These are phyloP conservation scores for Aix galericulata DNA, from an alignment of 2,113 vertebrate species.

Conservation along the genomic window DNA sequence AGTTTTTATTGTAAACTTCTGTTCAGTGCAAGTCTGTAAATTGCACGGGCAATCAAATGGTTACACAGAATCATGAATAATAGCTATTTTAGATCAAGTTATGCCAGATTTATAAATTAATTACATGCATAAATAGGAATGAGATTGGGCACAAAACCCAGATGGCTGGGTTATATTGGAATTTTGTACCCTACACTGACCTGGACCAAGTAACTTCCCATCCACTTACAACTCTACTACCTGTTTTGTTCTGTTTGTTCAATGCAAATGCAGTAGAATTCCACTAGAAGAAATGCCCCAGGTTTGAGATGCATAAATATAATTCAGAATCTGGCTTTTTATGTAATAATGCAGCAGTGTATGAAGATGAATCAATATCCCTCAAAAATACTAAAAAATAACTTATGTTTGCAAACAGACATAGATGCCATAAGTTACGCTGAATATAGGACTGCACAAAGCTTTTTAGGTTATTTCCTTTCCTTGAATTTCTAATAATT, in stretches of 20 bases:
- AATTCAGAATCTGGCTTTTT: not conserved
- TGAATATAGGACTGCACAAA: not conserved
- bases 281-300: not conserved
- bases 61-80: not conserved
- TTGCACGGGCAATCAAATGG: not conserved
- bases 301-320: not conserved
- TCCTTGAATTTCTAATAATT: slow-evolving; percentile 34
- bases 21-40: not conserved
- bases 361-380: not conserved
- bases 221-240: not conserved
- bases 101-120: not conserved
- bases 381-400: not conserved
- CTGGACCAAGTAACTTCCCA: not conserved
- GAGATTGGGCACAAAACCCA: not conserved
- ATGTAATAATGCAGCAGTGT: not conserved
- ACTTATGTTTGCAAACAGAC: not conserved
- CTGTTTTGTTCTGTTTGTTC: not conserved
- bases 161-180: not conserved
- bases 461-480: not conserved
- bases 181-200: not conserved
- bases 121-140: not conserved
- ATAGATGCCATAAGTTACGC: not conserved
- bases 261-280: not conserved
- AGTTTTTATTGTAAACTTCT: not conserved
- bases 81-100: not conserved